Evolutionary conservation across 2,888 invertebrate genomes (phyloP), one percentile per base, ranked within the genome.

Genomic region (Drepanosiphum platanoidis): DNA sequence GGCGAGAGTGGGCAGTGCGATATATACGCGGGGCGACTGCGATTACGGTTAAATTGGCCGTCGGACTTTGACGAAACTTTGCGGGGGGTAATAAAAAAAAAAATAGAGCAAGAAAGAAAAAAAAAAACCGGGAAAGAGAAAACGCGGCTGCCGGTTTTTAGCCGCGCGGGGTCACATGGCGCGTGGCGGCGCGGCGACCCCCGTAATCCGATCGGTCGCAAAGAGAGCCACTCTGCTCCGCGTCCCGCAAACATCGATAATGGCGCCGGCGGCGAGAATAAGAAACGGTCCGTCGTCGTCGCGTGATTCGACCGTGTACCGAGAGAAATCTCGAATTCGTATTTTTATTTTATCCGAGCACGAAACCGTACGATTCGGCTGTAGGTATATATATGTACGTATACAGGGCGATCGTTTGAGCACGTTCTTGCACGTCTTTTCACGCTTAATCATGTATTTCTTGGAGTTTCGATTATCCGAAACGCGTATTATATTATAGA

Each of bases 181-280:
- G 39, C 81, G 39, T 61, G n/a, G 30, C 72, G 70, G 30, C 70
- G n/a, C 9, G 3, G 1, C 80, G 8, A 66, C 78, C 80, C 46
- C n/a, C 71, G 81, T 81, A 72, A 81, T 81, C 58, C 71, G 81
- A 81, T 81, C 81, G 58, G 71, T 58, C 71, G n/a, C n/a, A 72
- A 71, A 72, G 30, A 61, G 36, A 81, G n/a, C 46, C 46, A 32
- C 68, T 27, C n/a, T n/a, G 80, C 30, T 27, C 15, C 34, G 0
- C 52, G 15, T 4, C 52, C n/a, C 13, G 46, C 32, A 32, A 30
- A 79, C 78, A 22, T 30, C 22, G 30, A 30, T 34, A 13, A 1
- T 18, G 13, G 68, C 4, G 32, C 13, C 34, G 34, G 34, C 30
- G 4, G 22, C 15, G 30, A 39, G 30, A 64, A 42, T 36, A 42